A percentile compares a stretch with the other conserved stretches of the same genome.
Evolutionary conservation across 2,888 invertebrate species (phyloP).

Genomic region (Callinectes sapidus): DNA sequence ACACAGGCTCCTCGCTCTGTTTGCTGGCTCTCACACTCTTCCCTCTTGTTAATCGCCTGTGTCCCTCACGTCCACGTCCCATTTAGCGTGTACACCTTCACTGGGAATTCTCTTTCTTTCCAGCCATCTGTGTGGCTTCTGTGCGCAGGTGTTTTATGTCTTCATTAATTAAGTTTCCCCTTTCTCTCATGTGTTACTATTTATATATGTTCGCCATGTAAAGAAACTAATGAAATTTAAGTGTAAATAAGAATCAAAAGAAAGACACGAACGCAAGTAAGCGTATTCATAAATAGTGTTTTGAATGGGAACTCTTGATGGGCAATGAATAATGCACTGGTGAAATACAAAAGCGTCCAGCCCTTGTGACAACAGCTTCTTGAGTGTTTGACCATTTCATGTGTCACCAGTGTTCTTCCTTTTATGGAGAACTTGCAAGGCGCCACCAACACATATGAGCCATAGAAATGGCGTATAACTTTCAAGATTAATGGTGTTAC

Average conservation of each 20-base stretch:
- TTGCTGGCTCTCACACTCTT: constrained; percentile 23
- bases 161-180: constrained; percentile 2
- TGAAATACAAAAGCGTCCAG: background rate
- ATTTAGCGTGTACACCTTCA: constrained; percentile 11
- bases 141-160: background rate
- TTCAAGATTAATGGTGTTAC: too few relatives aligned
- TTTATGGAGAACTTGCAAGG: background rate
- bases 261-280: background rate
- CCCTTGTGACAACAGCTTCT: background rate
- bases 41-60: constrained; percentile 1
- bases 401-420: background rate
- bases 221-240: background rate
- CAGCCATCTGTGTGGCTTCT: background rate
- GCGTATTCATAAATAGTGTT: background rate
- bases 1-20: background rate
- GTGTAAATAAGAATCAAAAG: background rate
- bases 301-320: background rate
- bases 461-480: background rate
- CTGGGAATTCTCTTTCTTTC: constrained; percentile 21
- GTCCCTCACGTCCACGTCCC: background rate
- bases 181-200: background rate
- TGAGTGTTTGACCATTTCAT: too few relatives aligned
- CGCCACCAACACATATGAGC: background rate
- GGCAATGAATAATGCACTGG: background rate
- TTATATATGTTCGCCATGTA: background rate